Evolutionary conservation across 2,888 invertebrate genomes (phyloP), one percentile per base, ranked within the genome.

Genomic region (Catocala sponsa): DNA sequence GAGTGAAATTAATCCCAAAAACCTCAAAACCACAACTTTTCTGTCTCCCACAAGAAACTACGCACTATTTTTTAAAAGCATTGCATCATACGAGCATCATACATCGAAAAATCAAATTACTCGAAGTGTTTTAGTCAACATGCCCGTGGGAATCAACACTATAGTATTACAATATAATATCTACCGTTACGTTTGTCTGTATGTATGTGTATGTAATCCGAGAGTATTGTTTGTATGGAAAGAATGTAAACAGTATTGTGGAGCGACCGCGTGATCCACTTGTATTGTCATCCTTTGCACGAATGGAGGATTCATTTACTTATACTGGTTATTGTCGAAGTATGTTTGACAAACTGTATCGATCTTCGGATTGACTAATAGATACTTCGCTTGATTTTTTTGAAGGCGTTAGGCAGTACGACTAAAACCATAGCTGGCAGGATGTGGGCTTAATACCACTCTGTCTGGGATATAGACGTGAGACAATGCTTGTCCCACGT

Each of bases 171-270:
- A 65, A 49, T 61, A 68, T 78, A 72, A 69, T 51, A 44, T 43
- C 55, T 61, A 55, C 53, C 44, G 58, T 50, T 54, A 33, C n/a
- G 33, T 10, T 10, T 2, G 44, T 33, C 11, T 13, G 7, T n/a
- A 11, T 58, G 52, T 59, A 53, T 63, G 63, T 59, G 41, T 51
- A 42, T 56, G 66, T 68, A 70, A 74, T 62, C 25, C 25, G 42
- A 55, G 74, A 63, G 63, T 59, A 59, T 74, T 74, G 74, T 74
- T 76, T 76, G 60, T 54, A 52, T 50, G 55, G 49, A 68, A 74
- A 70, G 69, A 71, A 63, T 77, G 68, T 74, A 73, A 74, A 77
- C 78, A 78, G 43, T 51, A 63, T 57, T 76, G 74, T 76, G 61
- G 15, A 43, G 49, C 50, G 54, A 10, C 57, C 44, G 61, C 55